Conservation (phyloP, 2,797 vertebrate species). For the Melanotaenia nigrans region DNA sequence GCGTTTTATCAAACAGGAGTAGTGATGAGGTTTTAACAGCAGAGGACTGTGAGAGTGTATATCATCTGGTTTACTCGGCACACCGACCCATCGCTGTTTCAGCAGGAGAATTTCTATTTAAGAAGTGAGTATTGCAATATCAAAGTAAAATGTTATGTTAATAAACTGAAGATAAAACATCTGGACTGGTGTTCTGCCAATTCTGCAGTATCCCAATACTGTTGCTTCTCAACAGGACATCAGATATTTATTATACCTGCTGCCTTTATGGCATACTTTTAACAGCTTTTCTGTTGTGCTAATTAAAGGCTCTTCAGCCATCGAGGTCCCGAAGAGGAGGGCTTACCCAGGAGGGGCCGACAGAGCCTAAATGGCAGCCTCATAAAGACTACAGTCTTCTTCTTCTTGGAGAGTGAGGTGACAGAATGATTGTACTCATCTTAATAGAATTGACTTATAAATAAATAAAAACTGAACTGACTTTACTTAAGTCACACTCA, state of each 20-base stretch:
- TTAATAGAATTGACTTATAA: not conserved
- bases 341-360: constrained; percentile 89
- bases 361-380: constrained; percentile 95
- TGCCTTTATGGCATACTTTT: not conserved
- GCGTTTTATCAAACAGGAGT: constrained; percentile 80
- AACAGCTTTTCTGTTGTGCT: constrained; percentile 28
- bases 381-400: constrained; percentile 95
- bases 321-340: constrained; percentile 92
- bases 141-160: not conserved
- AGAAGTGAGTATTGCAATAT: constrained; percentile 87
- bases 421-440: constrained; percentile 33
- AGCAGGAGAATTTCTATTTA: constrained; percentile 96
- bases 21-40: constrained; percentile 95
- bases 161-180: not conserved
- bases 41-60: constrained; percentile 98
- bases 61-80: constrained; percentile 97
- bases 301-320: constrained; percentile 91
- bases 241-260: not conserved
- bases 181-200: not conserved
- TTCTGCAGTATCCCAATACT: not conserved
- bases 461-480: not conserved
- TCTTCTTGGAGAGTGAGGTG: constrained; percentile 98
- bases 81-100: constrained; percentile 95
- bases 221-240: not conserved
- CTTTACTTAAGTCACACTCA: not conserved